Conservation (phyloP, 2,888 invertebrate genomes). For the Acronicta alni region DNA sequence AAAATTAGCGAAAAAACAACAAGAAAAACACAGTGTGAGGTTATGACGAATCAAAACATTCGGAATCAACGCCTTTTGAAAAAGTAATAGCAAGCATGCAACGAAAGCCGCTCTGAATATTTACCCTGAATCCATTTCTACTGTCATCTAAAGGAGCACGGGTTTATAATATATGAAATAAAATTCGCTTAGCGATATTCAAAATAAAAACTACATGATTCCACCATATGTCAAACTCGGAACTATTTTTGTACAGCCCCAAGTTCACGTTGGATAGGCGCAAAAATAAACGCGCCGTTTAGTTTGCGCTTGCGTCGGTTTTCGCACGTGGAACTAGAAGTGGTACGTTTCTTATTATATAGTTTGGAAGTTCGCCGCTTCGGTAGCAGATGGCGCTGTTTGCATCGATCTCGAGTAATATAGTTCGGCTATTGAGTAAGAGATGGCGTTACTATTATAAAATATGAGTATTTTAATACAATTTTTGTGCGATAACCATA, state of each 20-base stretch:
- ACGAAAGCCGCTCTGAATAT: slow-evolving; percentile 66
- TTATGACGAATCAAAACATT: slow-evolving; percentile 83
- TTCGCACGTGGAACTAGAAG: slow-evolving; percentile 44
- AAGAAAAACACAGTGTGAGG: slow-evolving; percentile 70
- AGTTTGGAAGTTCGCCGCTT: slow-evolving; percentile 9
- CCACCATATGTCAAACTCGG: slow-evolving; percentile 85
- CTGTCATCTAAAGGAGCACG: slow-evolving; percentile 72
- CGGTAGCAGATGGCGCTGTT: slow-evolving; percentile 67
- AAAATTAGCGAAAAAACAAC: slow-evolving; percentile 49
- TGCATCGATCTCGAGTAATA: slow-evolving; percentile 3
- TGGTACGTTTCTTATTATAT: slow-evolving; percentile 14
- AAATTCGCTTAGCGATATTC: slow-evolving; percentile 79
- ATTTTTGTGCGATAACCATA: too few relatives aligned
- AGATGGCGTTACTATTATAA: slow-evolving; percentile 59
- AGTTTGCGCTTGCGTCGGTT: slow-evolving; percentile 50
- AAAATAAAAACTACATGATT: slow-evolving; percentile 88
- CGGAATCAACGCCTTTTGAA: slow-evolving; percentile 56
- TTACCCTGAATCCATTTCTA: slow-evolving; percentile 86
- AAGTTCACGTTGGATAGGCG: slow-evolving; percentile 83
- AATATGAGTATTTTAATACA: too few relatives aligned
- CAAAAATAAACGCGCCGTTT: slow-evolving; percentile 66
- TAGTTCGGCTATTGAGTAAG: slow-evolving; percentile 42
- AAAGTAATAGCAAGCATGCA: slow-evolving; percentile 62
- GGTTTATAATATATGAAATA: slow-evolving; percentile 70
- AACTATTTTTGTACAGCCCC: slow-evolving; percentile 84